These are phyloP conservation scores for Petrocephalus zakoni DNA, from an alignment of 2,113 vertebrate species.

Conservation along the genomic window DNA sequence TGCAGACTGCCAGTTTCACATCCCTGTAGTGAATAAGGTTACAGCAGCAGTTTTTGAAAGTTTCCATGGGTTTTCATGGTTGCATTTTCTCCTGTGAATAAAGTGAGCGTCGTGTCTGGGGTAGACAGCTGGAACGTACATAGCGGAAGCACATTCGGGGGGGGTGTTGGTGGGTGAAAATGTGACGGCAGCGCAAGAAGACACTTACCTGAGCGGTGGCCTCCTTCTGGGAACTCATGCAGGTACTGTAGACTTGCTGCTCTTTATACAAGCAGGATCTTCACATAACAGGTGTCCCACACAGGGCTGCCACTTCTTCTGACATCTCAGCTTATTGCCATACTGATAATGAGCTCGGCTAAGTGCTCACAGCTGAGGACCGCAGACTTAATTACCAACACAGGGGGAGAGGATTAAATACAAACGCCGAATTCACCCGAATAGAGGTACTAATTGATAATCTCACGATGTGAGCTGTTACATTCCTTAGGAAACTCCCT, in stretches of 20 bases:
- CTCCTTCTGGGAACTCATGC: neutral
- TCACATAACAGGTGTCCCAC: neutral
- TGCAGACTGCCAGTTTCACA: neutral
- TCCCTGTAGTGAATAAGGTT: neutral
- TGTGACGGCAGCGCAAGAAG: neutral
- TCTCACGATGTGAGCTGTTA: neutral
- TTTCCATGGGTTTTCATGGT: neutral
- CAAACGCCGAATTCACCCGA: neutral
- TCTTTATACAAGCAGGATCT: neutral
- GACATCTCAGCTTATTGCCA: neutral
- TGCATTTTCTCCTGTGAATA: neutral
- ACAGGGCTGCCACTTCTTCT: neutral
- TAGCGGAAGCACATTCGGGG: neutral
- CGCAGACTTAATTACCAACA: neutral
- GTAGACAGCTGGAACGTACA: neutral
- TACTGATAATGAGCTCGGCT: neutral
- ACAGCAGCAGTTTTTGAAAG: neutral
- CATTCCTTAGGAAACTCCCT: neutral
- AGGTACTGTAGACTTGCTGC: neutral
- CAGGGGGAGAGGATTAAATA: neutral
- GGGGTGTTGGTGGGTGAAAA: neutral
- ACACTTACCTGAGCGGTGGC: neutral
- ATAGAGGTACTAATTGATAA: neutral
- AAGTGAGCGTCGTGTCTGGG: neutral
- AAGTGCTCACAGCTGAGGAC: neutral